Base-by-base conservation (phyloP, 2,888 invertebrate genomes). In the Chymomyza caudatula region DNA sequence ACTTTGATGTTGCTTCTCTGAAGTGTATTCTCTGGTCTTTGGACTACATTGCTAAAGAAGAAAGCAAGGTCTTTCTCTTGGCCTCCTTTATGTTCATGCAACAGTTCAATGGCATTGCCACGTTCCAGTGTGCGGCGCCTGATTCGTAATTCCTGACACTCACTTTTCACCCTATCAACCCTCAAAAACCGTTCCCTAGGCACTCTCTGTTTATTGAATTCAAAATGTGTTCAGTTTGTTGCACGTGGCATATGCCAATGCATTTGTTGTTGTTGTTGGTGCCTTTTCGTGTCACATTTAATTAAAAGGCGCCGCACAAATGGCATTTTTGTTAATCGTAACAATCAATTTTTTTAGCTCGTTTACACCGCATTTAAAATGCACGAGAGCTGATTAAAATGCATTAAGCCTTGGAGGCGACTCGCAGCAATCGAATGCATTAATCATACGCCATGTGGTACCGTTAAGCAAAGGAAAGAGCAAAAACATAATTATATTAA, bases 191-290 rank as follows among this genome's bases (percentile, higher is more conserved):
- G 5, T 11, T 8, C 29, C 11, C 29, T 37, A 37, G 29, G 29
- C 29, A 0, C 29, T 67, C 57, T 62, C 63, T 51, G 69, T 84
- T 51, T 81, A 74, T 81, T 84, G 77, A 73, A n/a, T n/a, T n/a
- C n/a, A 78, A 76, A 68, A 92, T 91, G 15, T 92, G 92, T 76
- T 91, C 91, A 17, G 60, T 91, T 92, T 53, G 87, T 88, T 65
- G 89, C 89, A 23, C 82, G 87, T 19, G 78, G 78, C 37, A n/a
- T n/a, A n/a, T 78, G 87, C 56, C 81, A 78, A 20, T 74, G 65
- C n/a, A 69, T 63, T 67, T 13, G 79, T 86, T 17, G 73, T 86
- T 25, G 84, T 80, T 8, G 86, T 88, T 11, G 89, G 90, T 19
- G 75, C 75, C 13, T 78, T 80, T 71, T 80, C 87, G 74, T 84